These are phyloP conservation scores for Pelecanus crispus DNA, from an alignment of 2,113 vertebrate species.

Conservation along the genomic window DNA sequence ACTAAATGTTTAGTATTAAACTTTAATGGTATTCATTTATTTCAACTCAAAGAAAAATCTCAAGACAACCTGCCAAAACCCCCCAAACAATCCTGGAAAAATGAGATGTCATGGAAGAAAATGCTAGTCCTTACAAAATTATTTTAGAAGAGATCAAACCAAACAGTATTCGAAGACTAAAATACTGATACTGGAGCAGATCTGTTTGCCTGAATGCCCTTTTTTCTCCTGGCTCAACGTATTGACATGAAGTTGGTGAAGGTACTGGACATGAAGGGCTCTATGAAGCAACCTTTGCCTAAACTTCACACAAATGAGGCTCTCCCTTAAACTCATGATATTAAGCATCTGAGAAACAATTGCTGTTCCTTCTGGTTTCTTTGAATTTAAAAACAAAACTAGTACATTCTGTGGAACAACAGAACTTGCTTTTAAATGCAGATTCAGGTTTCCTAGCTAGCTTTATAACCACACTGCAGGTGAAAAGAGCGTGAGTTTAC, in stretches of 20 bases:
- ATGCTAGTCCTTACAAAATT: not conserved
- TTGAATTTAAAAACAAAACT: not conserved
- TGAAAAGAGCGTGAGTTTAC: not conserved
- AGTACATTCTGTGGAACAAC: not conserved
- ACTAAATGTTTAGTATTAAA: not conserved
- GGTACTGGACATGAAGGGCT: not conserved
- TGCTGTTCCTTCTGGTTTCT: not conserved
- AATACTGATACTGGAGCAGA: not conserved
- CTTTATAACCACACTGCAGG: not conserved
- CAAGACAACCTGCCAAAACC: not conserved
- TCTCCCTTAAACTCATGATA: not conserved
- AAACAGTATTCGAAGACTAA: not conserved
- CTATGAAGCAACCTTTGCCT: not conserved
- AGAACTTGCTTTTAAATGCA: not conserved
- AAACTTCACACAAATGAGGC: not conserved
- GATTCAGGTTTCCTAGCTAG: not conserved
- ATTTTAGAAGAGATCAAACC: not conserved
- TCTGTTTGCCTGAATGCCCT: not conserved
- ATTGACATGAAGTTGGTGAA: not conserved
- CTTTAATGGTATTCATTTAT: not conserved
- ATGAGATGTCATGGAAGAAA: not conserved
- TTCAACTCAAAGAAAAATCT: not conserved
- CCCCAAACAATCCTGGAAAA: not conserved
- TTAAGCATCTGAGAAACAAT: not conserved
- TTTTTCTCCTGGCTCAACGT: not conserved